Evolutionary conservation across 2,888 invertebrate genomes (phyloP).

Genomic region (Drosophila formosana): DNA sequence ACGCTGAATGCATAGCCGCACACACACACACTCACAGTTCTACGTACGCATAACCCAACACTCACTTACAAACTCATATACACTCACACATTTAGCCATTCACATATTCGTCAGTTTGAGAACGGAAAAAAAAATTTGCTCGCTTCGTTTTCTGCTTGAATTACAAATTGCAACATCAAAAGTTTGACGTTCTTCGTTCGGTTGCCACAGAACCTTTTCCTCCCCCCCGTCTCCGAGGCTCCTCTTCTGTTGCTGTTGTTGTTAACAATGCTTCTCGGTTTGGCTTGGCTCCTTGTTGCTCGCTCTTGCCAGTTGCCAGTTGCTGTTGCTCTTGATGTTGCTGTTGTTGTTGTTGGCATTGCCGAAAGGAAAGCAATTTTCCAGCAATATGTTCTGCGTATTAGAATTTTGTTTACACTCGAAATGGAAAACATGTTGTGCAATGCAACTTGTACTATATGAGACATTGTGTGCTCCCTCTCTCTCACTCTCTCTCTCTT

Average conservation of each 20-base stretch:
- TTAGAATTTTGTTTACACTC: conserved; percentile 81
- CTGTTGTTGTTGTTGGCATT: conserved; percentile 45
- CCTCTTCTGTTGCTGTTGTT: conserved; percentile 54
- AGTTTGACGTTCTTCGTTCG: conserved; percentile 81
- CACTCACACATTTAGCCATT: conserved; percentile 41
- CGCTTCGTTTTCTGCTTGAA: conserved; percentile 83
- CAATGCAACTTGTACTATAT: conserved; percentile 66
- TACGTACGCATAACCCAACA: conserved; percentile 2
- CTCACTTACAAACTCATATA: conserved; percentile 21
- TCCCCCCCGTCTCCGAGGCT: conserved; percentile 3
- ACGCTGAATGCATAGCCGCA: conserved; percentile 14
- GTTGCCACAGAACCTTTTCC: conserved; percentile 24
- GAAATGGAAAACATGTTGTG: conserved; percentile 80
- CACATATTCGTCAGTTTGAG: conserved; percentile 59
- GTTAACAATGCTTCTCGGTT: conserved; percentile 78
- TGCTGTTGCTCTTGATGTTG: conserved; percentile 44
- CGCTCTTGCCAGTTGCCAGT: conserved; percentile 40
- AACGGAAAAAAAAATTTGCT: conserved; percentile 65
- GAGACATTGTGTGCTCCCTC: background rate
- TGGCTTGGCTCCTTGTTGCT: conserved; percentile 50
- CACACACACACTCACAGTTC: conserved; percentile 27
- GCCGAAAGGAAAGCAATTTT: conserved; percentile 81
- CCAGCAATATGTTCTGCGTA: conserved; percentile 75
- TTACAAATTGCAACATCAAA: conserved; percentile 84
- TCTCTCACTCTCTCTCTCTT: background rate